These are phyloP conservation scores for Chrysoperla carnea DNA, from an alignment of 1,140 invertebrate species.

Conservation along the genomic window DNA sequence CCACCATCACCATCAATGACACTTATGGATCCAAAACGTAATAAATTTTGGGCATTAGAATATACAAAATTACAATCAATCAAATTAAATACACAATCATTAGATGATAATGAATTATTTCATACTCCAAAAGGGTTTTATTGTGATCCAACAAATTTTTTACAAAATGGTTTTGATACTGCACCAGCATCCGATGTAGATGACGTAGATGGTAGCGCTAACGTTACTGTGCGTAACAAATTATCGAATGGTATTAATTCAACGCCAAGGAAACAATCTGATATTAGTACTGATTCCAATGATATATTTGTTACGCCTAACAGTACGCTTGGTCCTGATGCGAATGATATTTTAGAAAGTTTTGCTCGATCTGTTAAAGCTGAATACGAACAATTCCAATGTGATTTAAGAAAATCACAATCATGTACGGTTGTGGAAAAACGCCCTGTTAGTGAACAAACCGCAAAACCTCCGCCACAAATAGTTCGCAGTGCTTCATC, in stretches of 20 bases:
- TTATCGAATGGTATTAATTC: conserved; percentile 3
- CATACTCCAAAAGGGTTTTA: conserved; percentile 2
- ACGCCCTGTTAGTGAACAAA: neutral
- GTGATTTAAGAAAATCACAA: neutral
- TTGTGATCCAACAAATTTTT: neutral
- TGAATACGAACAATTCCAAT: neutral
- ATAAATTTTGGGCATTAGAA: conserved; percentile 16
- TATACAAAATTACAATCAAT: neutral
- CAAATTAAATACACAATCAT: no score
- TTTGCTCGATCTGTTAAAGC: no score
- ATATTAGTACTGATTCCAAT: conserved; percentile 8
- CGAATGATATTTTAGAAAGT: neutral
- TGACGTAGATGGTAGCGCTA: conserved; percentile 2
- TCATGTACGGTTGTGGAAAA: neutral
- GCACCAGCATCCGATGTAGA: conserved; percentile 3
- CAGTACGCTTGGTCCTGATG: neutral
- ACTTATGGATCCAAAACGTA: conserved; percentile 11
- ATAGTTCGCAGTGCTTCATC: neutral
- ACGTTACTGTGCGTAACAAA: conserved; percentile 1
- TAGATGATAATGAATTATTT: neutral
- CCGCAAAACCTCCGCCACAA: neutral
- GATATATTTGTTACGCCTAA: conserved; percentile 2
- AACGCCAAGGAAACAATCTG: conserved; percentile 7
- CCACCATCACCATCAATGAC: conserved; percentile 12
- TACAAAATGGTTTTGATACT: neutral